Percentiles rank a stretch among this genome's conserved stretches.
These are phyloP conservation scores for Xenops minutus DNA, from an alignment of 2,797 vertebrate genomes.

Conservation along the genomic window DNA sequence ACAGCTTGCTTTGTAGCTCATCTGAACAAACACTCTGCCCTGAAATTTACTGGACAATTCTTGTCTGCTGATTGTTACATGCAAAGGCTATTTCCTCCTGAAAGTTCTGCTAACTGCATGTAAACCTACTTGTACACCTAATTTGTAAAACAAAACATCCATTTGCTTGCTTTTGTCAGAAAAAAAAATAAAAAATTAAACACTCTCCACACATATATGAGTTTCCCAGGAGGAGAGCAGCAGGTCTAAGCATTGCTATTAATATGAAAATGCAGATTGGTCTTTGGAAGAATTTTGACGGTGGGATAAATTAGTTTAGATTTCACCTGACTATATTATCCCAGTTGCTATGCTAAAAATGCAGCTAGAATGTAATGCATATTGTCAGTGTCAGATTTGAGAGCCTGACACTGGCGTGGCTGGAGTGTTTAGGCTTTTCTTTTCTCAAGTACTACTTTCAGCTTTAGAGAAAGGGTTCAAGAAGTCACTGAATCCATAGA, in stretches of 20 bases:
- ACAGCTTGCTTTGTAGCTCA: not conserved
- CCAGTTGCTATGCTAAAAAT: conserved; percentile 44
- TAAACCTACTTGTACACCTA: not conserved
- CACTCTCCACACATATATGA: not conserved
- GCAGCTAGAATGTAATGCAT: not conserved
- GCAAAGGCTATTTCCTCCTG: not conserved
- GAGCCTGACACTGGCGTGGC: conserved; percentile 12
- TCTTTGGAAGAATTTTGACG: conserved; percentile 50
- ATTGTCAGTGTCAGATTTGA: not conserved
- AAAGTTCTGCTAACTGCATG: not conserved
- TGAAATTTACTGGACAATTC: not conserved
- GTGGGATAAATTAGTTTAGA: conserved; percentile 61
- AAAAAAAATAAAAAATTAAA: not conserved
- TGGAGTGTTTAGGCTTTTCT: not conserved
- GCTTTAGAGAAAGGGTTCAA: not conserved
- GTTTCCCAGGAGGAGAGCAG: conserved; percentile 12
- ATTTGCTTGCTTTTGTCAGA: not conserved
- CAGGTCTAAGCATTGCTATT: conserved; percentile 21
- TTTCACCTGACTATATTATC: conserved; percentile 62
- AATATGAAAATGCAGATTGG: conserved; percentile 26
- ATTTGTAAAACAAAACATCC: not conserved
- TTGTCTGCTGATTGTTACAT: not conserved
- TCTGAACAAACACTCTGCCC: not conserved
- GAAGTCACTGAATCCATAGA: conserved; percentile 13
- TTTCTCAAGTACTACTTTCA: not conserved